These are phyloP conservation scores for Lepus oiostolus DNA, from an alignment of 2,797 vertebrate genomes.

Conservation along the genomic window DNA sequence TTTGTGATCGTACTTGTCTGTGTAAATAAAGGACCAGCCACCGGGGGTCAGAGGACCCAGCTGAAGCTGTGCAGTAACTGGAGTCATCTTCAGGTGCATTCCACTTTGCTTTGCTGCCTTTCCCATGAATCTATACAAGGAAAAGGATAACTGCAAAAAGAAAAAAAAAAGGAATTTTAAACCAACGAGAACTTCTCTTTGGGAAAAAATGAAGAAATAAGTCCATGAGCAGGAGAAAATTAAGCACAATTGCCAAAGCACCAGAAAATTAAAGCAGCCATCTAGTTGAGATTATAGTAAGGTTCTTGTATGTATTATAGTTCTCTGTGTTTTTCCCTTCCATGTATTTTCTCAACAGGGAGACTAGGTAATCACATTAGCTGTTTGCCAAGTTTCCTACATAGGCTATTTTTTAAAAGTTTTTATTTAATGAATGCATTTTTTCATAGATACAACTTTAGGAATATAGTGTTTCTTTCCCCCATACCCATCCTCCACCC, in stretches of 20 bases:
- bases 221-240: neutral
- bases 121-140: accelerated
- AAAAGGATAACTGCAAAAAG: neutral
- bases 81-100: neutral
- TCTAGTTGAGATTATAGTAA: neutral
- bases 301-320: no score
- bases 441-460: no score
- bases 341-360: neutral
- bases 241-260: neutral
- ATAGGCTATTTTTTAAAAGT: neutral
- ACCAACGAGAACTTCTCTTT: neutral
- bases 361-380: neutral
- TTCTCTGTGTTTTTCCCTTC: neutral
- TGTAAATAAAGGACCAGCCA: neutral
- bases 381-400: neutral
- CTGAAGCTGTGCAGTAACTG: accelerated
- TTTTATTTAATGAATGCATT: no score
- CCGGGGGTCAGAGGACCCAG: accelerated
- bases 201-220: neutral
- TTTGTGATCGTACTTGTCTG: neutral
- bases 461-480: no score
- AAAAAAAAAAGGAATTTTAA: neutral
- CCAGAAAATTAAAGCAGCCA: neutral
- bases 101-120: accelerated
- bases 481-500: no score